Evolutionary conservation across 2,888 invertebrate genomes (phyloP).

Genomic region (Cephus sareptanus): DNA sequence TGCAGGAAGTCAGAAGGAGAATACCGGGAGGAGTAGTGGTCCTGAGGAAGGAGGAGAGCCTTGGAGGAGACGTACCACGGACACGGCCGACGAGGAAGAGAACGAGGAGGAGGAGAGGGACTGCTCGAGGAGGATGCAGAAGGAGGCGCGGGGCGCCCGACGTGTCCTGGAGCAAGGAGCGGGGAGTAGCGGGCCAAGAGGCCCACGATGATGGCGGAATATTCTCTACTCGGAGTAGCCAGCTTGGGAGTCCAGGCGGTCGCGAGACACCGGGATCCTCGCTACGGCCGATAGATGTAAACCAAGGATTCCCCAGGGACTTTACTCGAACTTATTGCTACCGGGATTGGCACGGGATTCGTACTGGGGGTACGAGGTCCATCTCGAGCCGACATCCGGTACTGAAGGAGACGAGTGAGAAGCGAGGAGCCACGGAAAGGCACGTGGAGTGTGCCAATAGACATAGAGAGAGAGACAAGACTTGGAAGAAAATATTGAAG

Average conservation of each 20-base stretch:
- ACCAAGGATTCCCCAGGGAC: not conserved
- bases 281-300: constrained; percentile 4
- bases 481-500: not conserved
- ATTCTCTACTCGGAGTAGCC: constrained; percentile 7
- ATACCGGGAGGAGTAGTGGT: not conserved
- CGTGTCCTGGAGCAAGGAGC: constrained; percentile 17
- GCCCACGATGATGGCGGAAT: constrained; percentile 48
- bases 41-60: constrained; percentile 6
- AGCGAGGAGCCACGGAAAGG: not conserved
- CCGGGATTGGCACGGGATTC: not conserved
- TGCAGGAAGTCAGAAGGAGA: not conserved
- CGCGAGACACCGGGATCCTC: not conserved
- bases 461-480: not conserved
- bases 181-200: constrained; percentile 25
- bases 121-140: constrained; percentile 29
- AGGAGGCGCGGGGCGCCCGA: constrained; percentile 13
- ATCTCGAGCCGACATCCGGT: not conserved
- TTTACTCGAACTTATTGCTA: not conserved
- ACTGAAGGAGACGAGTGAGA: not conserved
- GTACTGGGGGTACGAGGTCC: not conserved
- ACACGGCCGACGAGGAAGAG: constrained; percentile 2
- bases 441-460: not conserved
- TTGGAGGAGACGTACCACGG: constrained; percentile 11
- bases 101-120: constrained; percentile 3
- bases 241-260: not conserved